Evolutionary conservation across 2,888 invertebrate species (phyloP).

Genomic region (Podotricha telesiphe): DNA sequence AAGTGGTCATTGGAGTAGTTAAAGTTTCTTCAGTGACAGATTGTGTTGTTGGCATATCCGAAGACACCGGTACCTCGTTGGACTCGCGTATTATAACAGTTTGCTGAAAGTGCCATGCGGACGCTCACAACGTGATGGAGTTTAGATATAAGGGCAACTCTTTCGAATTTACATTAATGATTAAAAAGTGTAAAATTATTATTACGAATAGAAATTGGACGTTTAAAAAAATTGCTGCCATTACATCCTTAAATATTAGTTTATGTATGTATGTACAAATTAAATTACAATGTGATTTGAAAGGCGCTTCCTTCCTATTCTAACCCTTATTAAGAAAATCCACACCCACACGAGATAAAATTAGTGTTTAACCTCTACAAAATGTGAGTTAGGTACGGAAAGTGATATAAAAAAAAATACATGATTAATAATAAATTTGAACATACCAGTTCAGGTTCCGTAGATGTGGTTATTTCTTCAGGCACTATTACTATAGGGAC

Average conservation of each 20-base stretch:
- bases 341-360: slow-evolving; percentile 57
- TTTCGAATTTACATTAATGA: neutral
- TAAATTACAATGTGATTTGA: slow-evolving; percentile 59
- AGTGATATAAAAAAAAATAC: slow-evolving; percentile 36
- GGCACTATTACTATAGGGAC: slow-evolving; percentile 56
- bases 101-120: slow-evolving; percentile 83
- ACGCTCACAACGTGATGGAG: slow-evolving; percentile 76
- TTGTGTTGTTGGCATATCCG: slow-evolving; percentile 58
- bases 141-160: slow-evolving; percentile 36
- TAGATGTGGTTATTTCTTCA: slow-evolving; percentile 60
- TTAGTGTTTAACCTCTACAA: slow-evolving; percentile 52
- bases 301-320: slow-evolving; percentile 54
- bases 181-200: neutral
- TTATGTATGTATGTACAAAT: slow-evolving; percentile 59
- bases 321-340: slow-evolving; percentile 65
- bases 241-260: slow-evolving; percentile 67
- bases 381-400: slow-evolving; percentile 46
- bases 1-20: slow-evolving; percentile 47
- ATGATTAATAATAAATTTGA: slow-evolving; percentile 15
- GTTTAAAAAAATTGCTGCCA: slow-evolving; percentile 54
- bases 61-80: slow-evolving; percentile 70
- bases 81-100: slow-evolving; percentile 79
- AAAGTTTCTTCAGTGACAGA: slow-evolving; percentile 55
- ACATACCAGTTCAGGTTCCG: slow-evolving; percentile 73
- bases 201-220: neutral